phyloP scores from a whole-genome alignment of 1,140 invertebrate genomes.

The Pentalonia nigronervosa region DNA sequence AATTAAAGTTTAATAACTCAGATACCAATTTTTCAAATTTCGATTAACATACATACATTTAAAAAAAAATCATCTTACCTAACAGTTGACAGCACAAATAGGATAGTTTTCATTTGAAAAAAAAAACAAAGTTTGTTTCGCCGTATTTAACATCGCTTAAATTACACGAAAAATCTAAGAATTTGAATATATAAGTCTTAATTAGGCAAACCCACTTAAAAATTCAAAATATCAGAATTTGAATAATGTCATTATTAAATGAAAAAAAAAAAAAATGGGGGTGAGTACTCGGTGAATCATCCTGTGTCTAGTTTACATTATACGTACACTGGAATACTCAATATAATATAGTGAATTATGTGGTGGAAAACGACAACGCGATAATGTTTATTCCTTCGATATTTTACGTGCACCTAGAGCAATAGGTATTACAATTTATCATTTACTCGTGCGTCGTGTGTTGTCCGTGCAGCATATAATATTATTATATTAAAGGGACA shows the following conservation, averaged over 20 bases:
- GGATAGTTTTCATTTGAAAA: too few species aligned
- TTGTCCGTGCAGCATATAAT: neutral
- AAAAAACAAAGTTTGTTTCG: too few species aligned
- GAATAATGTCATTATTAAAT: neutral
- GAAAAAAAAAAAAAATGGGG: neutral
- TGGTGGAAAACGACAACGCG: neutral
- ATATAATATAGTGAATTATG: neutral
- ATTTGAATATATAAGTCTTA: neutral
- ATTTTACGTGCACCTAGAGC: neutral
- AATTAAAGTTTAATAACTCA: too few species aligned
- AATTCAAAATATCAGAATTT: neutral
- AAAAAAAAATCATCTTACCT: too few species aligned
- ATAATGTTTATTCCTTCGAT: neutral
- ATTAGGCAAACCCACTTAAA: neutral
- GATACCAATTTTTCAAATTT: too few species aligned
- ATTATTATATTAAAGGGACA: neutral
- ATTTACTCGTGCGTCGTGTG: neutral
- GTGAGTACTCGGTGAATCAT: neutral
- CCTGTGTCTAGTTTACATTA: neutral
- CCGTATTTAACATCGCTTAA: too few species aligned
- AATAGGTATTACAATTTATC: neutral
- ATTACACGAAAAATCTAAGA: too few species aligned
- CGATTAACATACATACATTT: too few species aligned
- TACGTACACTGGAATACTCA: neutral
- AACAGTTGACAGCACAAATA: too few species aligned